A percentile compares a stretch with the other conserved stretches of the same genome.
Conservation (phyloP, 2,113 vertebrate species). For the Mirounga angustirostris region DNA sequence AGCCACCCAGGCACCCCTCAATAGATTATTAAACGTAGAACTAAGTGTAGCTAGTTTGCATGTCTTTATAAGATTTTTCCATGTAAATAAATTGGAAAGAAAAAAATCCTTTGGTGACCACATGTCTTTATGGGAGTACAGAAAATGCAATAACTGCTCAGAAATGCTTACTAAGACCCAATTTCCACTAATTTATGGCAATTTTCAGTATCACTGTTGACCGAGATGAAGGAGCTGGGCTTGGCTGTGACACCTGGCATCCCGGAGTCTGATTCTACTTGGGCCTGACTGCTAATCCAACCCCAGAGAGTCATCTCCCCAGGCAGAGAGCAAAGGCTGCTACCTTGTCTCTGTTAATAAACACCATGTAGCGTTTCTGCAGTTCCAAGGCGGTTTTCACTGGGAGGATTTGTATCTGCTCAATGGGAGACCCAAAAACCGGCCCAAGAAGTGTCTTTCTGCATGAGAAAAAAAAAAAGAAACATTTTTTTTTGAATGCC, state of each 20-base stretch:
- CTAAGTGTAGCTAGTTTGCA: background rate
- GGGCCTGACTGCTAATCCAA: accelerated
- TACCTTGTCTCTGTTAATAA: constrained; percentile 95
- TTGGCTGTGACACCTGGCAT: no score
- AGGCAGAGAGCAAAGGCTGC: background rate
- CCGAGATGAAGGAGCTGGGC: accelerated
- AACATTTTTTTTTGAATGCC: background rate
- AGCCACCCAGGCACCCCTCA: background rate
- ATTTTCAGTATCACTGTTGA: background rate
- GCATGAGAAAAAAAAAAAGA: constrained; percentile 44
- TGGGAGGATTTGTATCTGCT: constrained; percentile 91
- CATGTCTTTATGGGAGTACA: background rate
- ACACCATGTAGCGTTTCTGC: constrained; percentile 90
- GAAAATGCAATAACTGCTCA: background rate
- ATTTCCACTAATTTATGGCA: background rate
- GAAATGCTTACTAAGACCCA: background rate
- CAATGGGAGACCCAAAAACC: constrained; percentile 91
- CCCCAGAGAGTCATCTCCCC: accelerated
- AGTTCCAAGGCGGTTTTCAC: constrained; percentile 61
- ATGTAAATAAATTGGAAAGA: background rate
- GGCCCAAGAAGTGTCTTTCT: constrained; percentile 95
- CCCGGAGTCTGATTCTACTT: background rate
- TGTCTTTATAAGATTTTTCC: background rate
- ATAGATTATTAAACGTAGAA: background rate
- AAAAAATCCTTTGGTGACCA: background rate